Conservation (phyloP, 2,113 vertebrate species). For the Eolophus roseicapilla region DNA sequence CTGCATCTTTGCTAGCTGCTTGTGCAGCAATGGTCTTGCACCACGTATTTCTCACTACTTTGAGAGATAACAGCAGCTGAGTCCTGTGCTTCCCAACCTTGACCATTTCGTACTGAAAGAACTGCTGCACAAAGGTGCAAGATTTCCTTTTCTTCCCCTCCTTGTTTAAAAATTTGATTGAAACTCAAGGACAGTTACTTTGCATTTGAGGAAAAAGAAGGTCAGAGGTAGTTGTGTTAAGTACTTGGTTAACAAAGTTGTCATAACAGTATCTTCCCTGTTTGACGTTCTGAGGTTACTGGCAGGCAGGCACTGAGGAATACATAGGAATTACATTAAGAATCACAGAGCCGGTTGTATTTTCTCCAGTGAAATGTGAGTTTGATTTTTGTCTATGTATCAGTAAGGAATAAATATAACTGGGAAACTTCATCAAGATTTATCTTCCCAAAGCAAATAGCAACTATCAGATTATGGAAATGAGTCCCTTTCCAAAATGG, state of each 20-base stretch:
- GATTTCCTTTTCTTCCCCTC: fast-evolving
- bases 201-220: background rate
- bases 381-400: background rate
- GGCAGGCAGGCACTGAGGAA: background rate
- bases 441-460: background rate
- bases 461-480: background rate
- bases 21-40: background rate
- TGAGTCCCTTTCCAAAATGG: background rate
- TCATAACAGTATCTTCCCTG: fast-evolving
- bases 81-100: background rate
- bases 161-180: background rate
- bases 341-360: background rate
- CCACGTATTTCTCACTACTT: background rate
- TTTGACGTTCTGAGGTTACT: background rate
- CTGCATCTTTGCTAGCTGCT: background rate
- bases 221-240: background rate
- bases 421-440: background rate
- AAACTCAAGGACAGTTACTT: background rate
- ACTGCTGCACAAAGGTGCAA: background rate
- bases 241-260: background rate
- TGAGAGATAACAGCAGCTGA: background rate
- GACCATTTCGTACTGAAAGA: background rate
- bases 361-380: background rate
- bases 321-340: background rate
- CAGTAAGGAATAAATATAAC: background rate